Percentiles rank a stretch among this genome's conserved stretches.
Conservation (phyloP, 2,888 invertebrate genomes). For the Neoascia interrupta region DNA sequence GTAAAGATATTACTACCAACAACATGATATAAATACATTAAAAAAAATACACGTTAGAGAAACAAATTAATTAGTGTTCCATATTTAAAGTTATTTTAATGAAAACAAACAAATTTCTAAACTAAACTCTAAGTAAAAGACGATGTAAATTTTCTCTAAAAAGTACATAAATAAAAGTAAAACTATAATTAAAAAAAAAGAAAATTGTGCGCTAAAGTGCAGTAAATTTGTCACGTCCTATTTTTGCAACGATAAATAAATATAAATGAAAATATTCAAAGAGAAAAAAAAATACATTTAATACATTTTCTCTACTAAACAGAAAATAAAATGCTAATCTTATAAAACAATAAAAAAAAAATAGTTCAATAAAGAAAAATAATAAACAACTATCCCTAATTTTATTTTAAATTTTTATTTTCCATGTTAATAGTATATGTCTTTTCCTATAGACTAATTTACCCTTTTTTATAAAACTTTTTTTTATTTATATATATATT, state of each 20-base stretch:
- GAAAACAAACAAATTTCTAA: conserved; percentile 37
- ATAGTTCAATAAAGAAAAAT: conserved; percentile 36
- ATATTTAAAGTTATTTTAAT: conserved; percentile 48
- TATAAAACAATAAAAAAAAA: conserved; percentile 45
- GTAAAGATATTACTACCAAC: too few species aligned
- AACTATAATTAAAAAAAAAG: conserved; percentile 11
- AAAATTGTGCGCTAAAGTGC: conserved; percentile 15
- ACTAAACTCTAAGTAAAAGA: conserved; percentile 38
- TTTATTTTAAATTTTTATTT: conserved; percentile 8
- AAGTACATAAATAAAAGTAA: conserved; percentile 27
- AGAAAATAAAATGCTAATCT: conserved; percentile 19
- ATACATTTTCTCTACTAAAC: conserved; percentile 23
- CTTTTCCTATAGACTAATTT: neutral
- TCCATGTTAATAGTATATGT: neutral
- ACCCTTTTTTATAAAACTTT: conserved; percentile 13
- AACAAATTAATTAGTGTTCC: conserved; percentile 34
- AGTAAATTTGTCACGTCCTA: conserved; percentile 78
- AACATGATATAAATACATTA: conserved; percentile 20
- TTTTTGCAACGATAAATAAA: conserved; percentile 79
- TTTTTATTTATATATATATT: conserved; percentile 7
- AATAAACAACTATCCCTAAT: conserved; percentile 1
- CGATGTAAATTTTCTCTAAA: conserved; percentile 3
- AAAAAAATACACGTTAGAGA: conserved; percentile 21
- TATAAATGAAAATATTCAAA: conserved; percentile 39
- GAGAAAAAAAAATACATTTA: conserved; percentile 39